phyloP scores from a whole-genome alignment of 2,113 vertebrate genomes.

The Aythya baeri region DNA sequence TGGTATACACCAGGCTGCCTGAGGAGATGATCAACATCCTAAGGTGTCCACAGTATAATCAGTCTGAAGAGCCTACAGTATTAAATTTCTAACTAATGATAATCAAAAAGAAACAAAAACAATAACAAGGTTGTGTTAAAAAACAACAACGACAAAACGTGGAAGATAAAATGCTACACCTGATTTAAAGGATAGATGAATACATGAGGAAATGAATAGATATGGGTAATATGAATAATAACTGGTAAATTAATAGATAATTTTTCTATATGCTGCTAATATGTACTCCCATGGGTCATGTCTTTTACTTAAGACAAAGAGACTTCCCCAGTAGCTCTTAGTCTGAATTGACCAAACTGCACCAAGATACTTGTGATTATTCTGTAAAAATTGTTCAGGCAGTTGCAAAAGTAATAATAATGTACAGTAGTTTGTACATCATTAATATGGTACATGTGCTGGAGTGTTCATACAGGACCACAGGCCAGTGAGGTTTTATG shows the following conservation, averaged over 20 bases:
- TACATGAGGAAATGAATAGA: too few species aligned
- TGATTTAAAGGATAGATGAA: constrained; percentile 1
- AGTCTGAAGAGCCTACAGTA: constrained; percentile 82
- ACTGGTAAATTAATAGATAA: neutral
- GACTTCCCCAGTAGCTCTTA: neutral
- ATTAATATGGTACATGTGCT: neutral
- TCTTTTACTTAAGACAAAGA: neutral
- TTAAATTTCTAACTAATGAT: constrained; percentile 80
- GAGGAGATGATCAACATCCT: constrained; percentile 82
- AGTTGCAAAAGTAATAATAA: neutral
- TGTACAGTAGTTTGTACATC: neutral
- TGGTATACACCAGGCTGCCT: constrained; percentile 80
- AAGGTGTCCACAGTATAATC: constrained; percentile 84
- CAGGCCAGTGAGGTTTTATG: neutral
- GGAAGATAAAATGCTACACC: constrained; percentile 17
- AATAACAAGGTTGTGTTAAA: constrained; percentile 57
- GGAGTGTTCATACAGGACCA: neutral
- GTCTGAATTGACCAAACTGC: neutral
- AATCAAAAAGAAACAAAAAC: constrained; percentile 78
- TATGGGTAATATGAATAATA: too few species aligned
- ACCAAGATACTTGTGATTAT: neutral
- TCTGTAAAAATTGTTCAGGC: neutral
- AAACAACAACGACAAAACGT: constrained; percentile 49
- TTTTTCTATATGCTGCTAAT: neutral
- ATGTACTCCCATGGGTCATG: neutral